A percentile compares a stretch with the other conserved stretches of the same genome.
Conservation (phyloP, 2,888 invertebrate genomes). For the Chrysolina americana region DNA sequence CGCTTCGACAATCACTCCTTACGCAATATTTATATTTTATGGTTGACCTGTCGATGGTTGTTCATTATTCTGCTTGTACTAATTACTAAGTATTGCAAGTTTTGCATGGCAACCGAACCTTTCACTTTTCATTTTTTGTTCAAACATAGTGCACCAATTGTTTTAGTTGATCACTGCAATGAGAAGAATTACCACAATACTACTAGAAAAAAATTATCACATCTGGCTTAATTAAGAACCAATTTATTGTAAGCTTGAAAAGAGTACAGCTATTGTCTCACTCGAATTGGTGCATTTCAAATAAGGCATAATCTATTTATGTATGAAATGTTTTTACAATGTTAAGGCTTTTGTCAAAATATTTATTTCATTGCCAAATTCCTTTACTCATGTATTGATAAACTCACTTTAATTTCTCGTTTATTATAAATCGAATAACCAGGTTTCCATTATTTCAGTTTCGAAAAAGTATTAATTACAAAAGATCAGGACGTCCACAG, state of each 20-base stretch:
- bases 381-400: too few species aligned
- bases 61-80: slow-evolving; percentile 26
- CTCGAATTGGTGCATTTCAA: too few species aligned
- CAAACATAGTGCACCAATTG: background rate
- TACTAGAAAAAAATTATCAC: background rate
- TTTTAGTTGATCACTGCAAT: background rate
- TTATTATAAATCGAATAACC: too few species aligned
- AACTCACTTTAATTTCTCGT: too few species aligned
- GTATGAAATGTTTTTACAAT: too few species aligned
- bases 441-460: too few species aligned
- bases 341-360: too few species aligned
- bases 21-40: slow-evolving; percentile 35
- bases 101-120: slow-evolving; percentile 10
- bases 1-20: slow-evolving; percentile 18
- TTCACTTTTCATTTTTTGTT: slow-evolving; percentile 18
- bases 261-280: background rate
- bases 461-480: too few species aligned
- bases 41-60: slow-evolving; percentile 24
- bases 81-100: slow-evolving; percentile 23
- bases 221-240: background rate
- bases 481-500: too few species aligned
- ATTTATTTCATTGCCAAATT: too few species aligned
- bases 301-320: too few species aligned
- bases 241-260: too few species aligned
- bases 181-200: background rate